Evolutionary conservation across 2,888 invertebrate genomes (phyloP).

Genomic region (Tinea semifulvella): DNA sequence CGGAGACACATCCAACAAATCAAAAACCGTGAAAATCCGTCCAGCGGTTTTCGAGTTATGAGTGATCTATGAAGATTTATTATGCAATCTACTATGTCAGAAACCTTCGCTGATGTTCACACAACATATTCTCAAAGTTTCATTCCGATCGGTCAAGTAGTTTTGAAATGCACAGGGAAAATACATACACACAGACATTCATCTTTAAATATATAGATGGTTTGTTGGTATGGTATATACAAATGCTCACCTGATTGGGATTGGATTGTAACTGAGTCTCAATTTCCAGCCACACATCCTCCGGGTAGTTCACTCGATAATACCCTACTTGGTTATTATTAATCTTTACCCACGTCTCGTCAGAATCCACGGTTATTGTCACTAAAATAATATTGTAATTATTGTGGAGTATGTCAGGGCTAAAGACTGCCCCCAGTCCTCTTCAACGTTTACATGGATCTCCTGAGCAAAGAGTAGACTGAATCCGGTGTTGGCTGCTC

Average conservation of each 20-base stretch:
- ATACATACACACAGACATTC: too few relatives aligned
- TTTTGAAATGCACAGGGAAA: too few relatives aligned
- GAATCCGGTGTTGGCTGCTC: too few relatives aligned
- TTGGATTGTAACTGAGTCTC: constrained; percentile 18
- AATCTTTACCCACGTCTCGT: constrained; percentile 77
- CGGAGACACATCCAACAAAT: too few relatives aligned
- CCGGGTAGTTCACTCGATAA: constrained; percentile 86
- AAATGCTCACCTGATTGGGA: constrained; percentile 30
- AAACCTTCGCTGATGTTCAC: too few relatives aligned
- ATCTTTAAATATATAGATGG: background rate
- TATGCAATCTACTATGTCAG: too few relatives aligned
- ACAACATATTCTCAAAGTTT: too few relatives aligned
- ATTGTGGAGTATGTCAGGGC: too few relatives aligned
- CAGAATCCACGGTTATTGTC: constrained; percentile 42
- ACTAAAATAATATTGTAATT: constrained; percentile 44
- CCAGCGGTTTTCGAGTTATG: background rate
- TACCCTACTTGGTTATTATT: constrained; percentile 88
- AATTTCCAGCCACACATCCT: constrained; percentile 67
- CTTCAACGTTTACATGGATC: too few relatives aligned
- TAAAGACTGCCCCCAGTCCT: too few relatives aligned
- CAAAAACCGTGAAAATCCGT: background rate
- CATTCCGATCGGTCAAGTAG: too few relatives aligned
- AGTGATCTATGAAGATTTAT: background rate
- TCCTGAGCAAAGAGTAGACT: too few relatives aligned
- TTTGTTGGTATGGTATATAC: background rate